These are phyloP conservation scores for Phalera bucephala DNA, from an alignment of 2,888 invertebrate genomes.

Conservation along the genomic window DNA sequence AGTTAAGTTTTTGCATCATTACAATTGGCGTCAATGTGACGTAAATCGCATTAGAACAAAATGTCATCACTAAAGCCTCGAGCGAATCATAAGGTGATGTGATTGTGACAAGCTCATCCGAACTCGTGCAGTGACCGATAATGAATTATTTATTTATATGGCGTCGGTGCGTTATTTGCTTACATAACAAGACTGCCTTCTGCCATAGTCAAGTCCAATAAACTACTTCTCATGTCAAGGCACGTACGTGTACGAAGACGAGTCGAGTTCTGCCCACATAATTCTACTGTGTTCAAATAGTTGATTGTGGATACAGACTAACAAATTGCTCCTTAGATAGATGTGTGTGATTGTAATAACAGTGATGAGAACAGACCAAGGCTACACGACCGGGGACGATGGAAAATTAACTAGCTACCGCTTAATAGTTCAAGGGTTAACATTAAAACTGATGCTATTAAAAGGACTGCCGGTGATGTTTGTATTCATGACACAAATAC, in stretches of 20 bases:
- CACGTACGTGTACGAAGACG: constrained; percentile 60
- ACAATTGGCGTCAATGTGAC: constrained; percentile 20
- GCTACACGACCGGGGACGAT: constrained; percentile 43
- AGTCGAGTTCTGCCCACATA: constrained; percentile 58
- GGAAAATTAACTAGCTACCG: constrained; percentile 33
- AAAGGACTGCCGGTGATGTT: background rate
- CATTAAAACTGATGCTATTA: constrained; percentile 5
- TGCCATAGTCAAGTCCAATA: constrained; percentile 57
- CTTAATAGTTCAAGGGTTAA: constrained; percentile 30
- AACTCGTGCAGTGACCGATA: constrained; percentile 59
- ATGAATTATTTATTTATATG: constrained; percentile 67
- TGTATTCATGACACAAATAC: constrained; percentile 6
- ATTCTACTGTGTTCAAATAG: constrained; percentile 52
- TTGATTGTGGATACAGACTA: constrained; percentile 34
- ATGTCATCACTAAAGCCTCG: constrained; percentile 29
- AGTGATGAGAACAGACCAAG: constrained; percentile 48
- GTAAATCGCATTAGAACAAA: constrained; percentile 23
- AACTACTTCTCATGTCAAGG: constrained; percentile 66
- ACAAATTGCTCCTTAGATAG: constrained; percentile 54
- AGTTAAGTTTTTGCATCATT: constrained; percentile 1
- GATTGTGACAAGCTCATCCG: constrained; percentile 35
- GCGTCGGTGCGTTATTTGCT: constrained; percentile 64
- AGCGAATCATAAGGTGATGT: constrained; percentile 32
- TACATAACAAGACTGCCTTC: constrained; percentile 63
- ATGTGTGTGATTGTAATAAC: constrained; percentile 47